phyloP scores from a whole-genome alignment of 1,140 invertebrate genomes.

The Tetranychus urticae region DNA sequence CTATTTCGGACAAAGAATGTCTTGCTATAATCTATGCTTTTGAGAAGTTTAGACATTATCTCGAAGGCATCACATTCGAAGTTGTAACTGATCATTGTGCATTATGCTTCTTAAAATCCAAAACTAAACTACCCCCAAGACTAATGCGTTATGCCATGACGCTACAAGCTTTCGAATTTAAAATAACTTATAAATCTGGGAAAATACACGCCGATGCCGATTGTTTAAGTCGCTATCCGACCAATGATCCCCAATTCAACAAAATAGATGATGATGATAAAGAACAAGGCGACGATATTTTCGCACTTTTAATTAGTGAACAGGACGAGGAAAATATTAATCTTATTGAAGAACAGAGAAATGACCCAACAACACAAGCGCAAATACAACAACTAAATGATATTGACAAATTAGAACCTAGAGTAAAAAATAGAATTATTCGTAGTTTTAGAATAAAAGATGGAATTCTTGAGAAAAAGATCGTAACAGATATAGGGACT shows the following conservation, averaged over 20 bases:
- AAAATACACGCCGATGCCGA: neutral
- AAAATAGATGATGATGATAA: neutral
- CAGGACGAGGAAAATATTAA: neutral
- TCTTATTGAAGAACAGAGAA: neutral
- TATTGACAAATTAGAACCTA: neutral
- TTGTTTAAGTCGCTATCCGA: neutral
- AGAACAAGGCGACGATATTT: neutral
- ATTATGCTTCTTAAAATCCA: too few relatives aligned
- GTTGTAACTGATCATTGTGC: neutral
- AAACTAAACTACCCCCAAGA: too few relatives aligned
- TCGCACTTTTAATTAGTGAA: neutral
- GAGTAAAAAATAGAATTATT: neutral
- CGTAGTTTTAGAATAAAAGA: neutral
- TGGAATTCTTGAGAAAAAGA: neutral
- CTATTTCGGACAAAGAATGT: conserved; percentile 21
- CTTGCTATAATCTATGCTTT: conserved; percentile 21
- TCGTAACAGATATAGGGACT: neutral
- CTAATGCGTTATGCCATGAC: too few relatives aligned
- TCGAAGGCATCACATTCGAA: conserved; percentile 14
- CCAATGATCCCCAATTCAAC: neutral
- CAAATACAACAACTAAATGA: neutral
- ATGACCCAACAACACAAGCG: neutral
- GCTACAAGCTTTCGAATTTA: too few relatives aligned
- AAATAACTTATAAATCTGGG: too few relatives aligned
- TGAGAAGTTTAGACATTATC: conserved; percentile 26